Percentiles rank a stretch among this genome's conserved stretches.
Evolutionary conservation across 2,797 vertebrate genomes (phyloP).

Genomic region (Kryptolebias ocellatus): DNA sequence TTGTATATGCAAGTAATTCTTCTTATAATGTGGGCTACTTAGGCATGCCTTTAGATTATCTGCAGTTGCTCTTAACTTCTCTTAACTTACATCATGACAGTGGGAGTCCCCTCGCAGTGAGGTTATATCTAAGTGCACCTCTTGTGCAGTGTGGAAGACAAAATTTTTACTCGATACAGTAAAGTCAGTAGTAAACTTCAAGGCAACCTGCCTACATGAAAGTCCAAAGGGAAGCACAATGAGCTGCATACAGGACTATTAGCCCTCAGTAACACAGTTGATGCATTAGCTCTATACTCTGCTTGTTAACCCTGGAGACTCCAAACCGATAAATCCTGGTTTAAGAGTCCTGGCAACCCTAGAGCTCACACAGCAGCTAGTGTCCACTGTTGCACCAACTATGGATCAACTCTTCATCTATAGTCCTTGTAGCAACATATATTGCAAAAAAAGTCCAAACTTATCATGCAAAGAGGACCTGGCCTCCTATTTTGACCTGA

Average conservation of each 20-base stretch:
- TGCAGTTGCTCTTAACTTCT: constrained; percentile 20
- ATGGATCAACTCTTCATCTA: constrained; percentile 3
- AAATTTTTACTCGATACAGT: constrained; percentile 36
- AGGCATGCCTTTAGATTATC: constrained; percentile 5
- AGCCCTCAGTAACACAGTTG: constrained; percentile 62
- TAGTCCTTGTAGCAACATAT: too few species aligned
- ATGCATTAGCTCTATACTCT: constrained; percentile 64
- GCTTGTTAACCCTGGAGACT: constrained; percentile 70
- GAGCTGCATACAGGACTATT: constrained; percentile 65
- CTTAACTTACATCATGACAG: constrained; percentile 25
- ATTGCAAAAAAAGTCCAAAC: too few species aligned
- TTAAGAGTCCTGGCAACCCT: constrained; percentile 58
- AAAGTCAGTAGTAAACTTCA: constrained; percentile 54
- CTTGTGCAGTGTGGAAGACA: neutral
- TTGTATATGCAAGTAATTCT: constrained; percentile 1
- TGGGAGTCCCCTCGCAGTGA: constrained; percentile 27
- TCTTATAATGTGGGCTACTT: constrained; percentile 9
- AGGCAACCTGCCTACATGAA: constrained; percentile 40
- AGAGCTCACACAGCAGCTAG: constrained; percentile 38
- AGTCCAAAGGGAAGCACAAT: constrained; percentile 53
- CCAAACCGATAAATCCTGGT: constrained; percentile 59
- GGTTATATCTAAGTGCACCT: constrained; percentile 43
- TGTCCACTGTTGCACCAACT: constrained; percentile 30
- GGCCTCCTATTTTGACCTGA: too few species aligned
- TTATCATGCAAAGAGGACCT: too few species aligned